These are phyloP conservation scores for Saccostrea glomerata DNA, from an alignment of 1,140 invertebrate genomes.

Conservation along the genomic window DNA sequence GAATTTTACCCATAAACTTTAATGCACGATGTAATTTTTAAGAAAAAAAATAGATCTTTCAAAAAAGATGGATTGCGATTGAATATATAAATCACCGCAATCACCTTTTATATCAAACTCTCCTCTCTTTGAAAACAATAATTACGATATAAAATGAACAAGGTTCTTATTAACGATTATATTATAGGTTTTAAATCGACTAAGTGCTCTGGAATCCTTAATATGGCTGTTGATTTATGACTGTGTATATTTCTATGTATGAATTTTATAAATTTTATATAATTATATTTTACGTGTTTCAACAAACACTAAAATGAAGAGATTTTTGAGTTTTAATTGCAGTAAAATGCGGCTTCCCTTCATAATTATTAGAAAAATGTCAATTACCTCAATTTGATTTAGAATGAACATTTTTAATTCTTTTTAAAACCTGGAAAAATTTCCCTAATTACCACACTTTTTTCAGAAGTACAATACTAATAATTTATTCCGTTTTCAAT, in stretches of 20 bases:
- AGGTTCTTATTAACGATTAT: background rate
- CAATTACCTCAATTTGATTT: too few relatives aligned
- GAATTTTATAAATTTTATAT: too few relatives aligned
- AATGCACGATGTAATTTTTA: slow-evolving; percentile 11
- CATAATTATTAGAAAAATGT: too few relatives aligned
- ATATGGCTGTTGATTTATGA: background rate
- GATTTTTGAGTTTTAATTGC: background rate
- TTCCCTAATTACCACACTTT: too few relatives aligned
- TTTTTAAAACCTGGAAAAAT: too few relatives aligned
- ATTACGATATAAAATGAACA: background rate
- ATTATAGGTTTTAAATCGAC: background rate
- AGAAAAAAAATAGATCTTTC: background rate
- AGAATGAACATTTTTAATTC: too few relatives aligned
- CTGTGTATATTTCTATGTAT: background rate
- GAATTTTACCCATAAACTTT: slow-evolving; percentile 10
- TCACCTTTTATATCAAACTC: background rate
- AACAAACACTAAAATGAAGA: background rate
- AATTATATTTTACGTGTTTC: background rate
- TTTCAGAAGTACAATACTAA: too few relatives aligned
- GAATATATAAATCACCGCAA: background rate
- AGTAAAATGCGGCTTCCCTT: background rate
- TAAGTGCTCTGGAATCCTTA: background rate
- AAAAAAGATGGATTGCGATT: background rate
- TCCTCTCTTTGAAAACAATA: slow-evolving; percentile 9
- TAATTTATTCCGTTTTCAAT: too few relatives aligned